Conservation (phyloP, 2,113 vertebrate species). For the Ctenodactylus gundi region DNA sequence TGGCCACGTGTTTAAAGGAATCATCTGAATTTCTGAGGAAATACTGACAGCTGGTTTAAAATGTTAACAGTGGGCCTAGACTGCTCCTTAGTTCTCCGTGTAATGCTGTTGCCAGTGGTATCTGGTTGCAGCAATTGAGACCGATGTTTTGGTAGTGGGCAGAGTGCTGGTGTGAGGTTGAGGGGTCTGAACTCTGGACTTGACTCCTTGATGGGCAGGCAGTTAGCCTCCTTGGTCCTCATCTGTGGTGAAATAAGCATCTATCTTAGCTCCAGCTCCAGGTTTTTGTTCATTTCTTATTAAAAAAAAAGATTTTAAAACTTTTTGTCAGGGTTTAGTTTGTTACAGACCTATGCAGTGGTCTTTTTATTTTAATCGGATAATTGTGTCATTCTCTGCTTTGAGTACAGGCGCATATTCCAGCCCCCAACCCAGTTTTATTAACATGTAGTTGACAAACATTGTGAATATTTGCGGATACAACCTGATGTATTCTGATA, state of each 20-base stretch:
- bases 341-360: background rate
- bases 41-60: background rate
- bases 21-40: slow-evolving; percentile 43
- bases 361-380: background rate
- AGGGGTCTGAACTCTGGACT: background rate
- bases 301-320: background rate
- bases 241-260: background rate
- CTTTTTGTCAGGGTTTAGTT: background rate
- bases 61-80: background rate
- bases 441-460: background rate
- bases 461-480: background rate
- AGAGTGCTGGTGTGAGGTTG: background rate
- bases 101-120: background rate
- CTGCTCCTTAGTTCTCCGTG: background rate
- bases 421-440: background rate
- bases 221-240: background rate
- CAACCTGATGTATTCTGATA: background rate
- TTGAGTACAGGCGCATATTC: background rate
- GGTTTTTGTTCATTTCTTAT: background rate
- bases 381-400: background rate
- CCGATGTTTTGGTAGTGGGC: background rate
- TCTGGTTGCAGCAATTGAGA: background rate
- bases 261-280: background rate
- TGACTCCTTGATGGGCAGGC: background rate
- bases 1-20: background rate